Evolutionary conservation across 2,113 vertebrate species (phyloP).

Genomic region (Chionomys nivalis): DNA sequence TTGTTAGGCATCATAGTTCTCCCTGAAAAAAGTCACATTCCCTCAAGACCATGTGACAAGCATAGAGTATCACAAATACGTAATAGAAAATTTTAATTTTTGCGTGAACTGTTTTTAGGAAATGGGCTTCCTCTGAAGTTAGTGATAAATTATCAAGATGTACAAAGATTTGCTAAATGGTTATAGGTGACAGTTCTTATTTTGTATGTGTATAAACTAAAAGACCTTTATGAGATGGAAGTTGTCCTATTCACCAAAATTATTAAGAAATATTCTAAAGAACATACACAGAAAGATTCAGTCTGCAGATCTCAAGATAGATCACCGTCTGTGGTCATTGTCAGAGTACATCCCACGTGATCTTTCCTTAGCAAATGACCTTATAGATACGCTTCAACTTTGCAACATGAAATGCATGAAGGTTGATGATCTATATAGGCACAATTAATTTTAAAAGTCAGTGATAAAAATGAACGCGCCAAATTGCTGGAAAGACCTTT

Average conservation of each 20-base stretch:
- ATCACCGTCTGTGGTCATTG: not conserved
- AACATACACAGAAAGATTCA: not conserved
- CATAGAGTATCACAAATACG: not conserved
- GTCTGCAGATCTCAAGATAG: not conserved
- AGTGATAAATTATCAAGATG: slow-evolving; percentile 42
- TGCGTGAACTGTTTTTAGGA: slow-evolving; percentile 40
- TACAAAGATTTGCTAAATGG: not conserved
- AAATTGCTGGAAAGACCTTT: not conserved
- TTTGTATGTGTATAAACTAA: slow-evolving; percentile 34
- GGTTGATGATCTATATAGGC: not conserved
- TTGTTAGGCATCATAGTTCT: not conserved
- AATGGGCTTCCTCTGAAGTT: slow-evolving; percentile 30
- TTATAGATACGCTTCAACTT: not conserved
- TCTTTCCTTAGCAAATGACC: slow-evolving; percentile 1
- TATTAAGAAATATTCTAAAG: not conserved
- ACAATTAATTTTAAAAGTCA: slow-evolving; percentile 49
- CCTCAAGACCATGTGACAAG: not conserved
- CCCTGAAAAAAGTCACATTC: not conserved
- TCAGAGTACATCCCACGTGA: not conserved
- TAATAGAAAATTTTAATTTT: slow-evolving; percentile 1
- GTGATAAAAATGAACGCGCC: slow-evolving; percentile 16
- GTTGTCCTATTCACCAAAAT: not conserved
- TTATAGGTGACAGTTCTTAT: not conserved
- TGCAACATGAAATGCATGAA: not conserved
- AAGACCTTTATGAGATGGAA: not conserved